Evolutionary conservation across 1,140 invertebrate species (phyloP).

Genomic region (Bombus pascuorum): DNA sequence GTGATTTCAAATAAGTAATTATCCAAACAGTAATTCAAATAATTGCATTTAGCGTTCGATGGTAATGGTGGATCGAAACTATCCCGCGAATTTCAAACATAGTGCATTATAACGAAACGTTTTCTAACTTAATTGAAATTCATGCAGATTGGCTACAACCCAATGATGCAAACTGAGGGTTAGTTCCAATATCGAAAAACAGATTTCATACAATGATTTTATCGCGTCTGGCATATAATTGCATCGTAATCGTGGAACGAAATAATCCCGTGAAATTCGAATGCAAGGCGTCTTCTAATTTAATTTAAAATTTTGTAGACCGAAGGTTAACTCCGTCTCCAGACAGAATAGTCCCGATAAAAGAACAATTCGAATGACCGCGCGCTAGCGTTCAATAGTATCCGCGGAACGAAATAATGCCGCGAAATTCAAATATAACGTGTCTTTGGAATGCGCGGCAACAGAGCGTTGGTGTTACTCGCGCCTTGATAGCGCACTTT

Average conservation of each 20-base stretch:
- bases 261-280: no score
- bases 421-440: neutral
- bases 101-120: neutral
- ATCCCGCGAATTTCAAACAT: neutral
- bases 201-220: no score
- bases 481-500: constrained; percentile 60
- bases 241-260: no score
- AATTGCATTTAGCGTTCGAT: neutral
- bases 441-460: constrained; percentile 12
- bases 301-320: neutral
- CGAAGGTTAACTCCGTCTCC: no score
- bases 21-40: no score
- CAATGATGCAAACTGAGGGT: neutral
- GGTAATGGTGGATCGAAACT: neutral
- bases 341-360: neutral
- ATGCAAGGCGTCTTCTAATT: no score
- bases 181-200: no score
- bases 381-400: neutral
- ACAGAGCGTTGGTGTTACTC: constrained; percentile 57
- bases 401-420: no score
- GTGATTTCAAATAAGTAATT: no score
- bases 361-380: neutral
- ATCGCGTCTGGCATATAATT: no score
- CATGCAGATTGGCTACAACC: neutral
- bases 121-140: neutral